Evolutionary conservation across 2,113 vertebrate species (phyloP), one percentile per base, ranked within the genome.

Genomic region (Rynchops niger): DNA sequence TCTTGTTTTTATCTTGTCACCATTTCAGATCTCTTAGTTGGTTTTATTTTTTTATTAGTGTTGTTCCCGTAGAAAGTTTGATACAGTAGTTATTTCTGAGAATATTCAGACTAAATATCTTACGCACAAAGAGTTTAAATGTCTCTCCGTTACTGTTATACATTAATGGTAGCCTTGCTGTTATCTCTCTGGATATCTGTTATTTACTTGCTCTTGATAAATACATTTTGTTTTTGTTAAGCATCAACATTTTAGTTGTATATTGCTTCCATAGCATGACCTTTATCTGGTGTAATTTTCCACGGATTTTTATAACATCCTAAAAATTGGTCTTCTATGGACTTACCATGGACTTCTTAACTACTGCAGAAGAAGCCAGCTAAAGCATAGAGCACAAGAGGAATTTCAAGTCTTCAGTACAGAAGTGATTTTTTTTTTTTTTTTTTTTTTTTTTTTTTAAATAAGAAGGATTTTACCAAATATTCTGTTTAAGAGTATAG

Each of bases 111-210:
- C 30, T 58, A 83, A 25, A 63, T 29, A 71, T 84, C 2, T 82
- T 38, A 27, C 40, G 11, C 9, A 62, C 11, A 65, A 70, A 84
- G 26, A 36, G 3, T 22, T 58, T 21, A 50, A 92, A 30, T 40
- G 6, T 49, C 5, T 86, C 12, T 58, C 25, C 2, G 9, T 76
- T 50, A n/a, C 7, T 45, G 4, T 38, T 63, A 27, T 22, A 43
- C 4, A 4, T 29, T 55, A 50, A 52, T 0, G 1, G 25, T 26
- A 59, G 1, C 5, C 7, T 80, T 59, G 18, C 32, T 52, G 11
- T 73, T 2, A 0, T 47, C 4, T 67, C 6, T 58, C 29, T 42
- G 11, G 34, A 32, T 65, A 63, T 69, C 6, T 62, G 5, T 66
- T 58, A 21, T 74, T 40, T 85, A 72, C 26, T 62, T 53, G 32